Evolutionary conservation across 2,797 vertebrate species (phyloP).

Genomic region (Eulemur coronatus): DNA sequence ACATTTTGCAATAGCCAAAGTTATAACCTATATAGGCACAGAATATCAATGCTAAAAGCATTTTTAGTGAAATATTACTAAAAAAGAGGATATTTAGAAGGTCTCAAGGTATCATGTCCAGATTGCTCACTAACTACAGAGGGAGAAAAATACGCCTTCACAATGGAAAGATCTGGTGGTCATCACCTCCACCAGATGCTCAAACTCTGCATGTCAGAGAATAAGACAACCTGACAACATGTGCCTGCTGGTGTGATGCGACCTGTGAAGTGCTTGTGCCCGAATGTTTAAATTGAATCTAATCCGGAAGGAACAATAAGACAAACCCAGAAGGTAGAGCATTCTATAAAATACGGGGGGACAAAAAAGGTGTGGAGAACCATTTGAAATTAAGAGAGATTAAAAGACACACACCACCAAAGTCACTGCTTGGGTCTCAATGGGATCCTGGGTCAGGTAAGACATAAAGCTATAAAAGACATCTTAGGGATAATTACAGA

Average conservation of each 20-base stretch:
- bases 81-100: background rate
- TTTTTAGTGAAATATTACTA: background rate
- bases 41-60: background rate
- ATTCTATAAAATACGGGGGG: background rate
- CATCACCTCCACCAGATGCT: background rate
- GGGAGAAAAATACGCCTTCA: background rate
- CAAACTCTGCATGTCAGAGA: background rate
- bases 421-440: background rate
- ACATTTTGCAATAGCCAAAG: background rate
- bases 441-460: background rate
- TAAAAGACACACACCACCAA: background rate
- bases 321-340: background rate
- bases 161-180: background rate
- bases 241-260: background rate
- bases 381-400: background rate
- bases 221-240: background rate
- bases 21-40: background rate
- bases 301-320: background rate
- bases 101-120: background rate
- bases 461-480: constrained; percentile 4
- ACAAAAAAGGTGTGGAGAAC: background rate
- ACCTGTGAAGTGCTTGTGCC: background rate
- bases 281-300: constrained; percentile 20
- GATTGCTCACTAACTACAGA: background rate
- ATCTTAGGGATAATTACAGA: background rate